These are phyloP conservation scores for Bombyx mandarina DNA, from an alignment of 1,140 invertebrate species.

Conservation along the genomic window DNA sequence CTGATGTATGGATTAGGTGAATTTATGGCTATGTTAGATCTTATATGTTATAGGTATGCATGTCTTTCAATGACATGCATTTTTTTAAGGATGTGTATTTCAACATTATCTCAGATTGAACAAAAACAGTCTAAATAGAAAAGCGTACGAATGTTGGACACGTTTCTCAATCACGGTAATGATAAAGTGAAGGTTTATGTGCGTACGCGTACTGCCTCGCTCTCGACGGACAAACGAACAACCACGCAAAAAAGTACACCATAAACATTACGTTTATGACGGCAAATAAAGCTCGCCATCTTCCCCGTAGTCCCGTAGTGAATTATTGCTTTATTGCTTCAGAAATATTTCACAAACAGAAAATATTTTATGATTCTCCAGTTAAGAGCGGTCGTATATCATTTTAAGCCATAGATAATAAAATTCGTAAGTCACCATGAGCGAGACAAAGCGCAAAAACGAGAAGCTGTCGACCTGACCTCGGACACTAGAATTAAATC, in stretches of 20 bases:
- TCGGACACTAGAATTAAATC: not conserved
- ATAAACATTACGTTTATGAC: slow-evolving; percentile 66
- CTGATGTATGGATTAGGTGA: no score
- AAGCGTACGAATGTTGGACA: slow-evolving; percentile 12
- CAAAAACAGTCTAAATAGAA: no score
- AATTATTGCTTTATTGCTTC: slow-evolving; percentile 71
- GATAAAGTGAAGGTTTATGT: slow-evolving; percentile 49
- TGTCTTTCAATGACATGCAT: no score
- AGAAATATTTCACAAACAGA: slow-evolving; percentile 71
- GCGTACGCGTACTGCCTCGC: slow-evolving; percentile 30
- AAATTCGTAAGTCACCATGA: slow-evolving; percentile 66
- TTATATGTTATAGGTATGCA: no score
- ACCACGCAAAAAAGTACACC: slow-evolving; percentile 58
- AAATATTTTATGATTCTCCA: slow-evolving; percentile 71
- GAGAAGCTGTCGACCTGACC: slow-evolving; percentile 8
- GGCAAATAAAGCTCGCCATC: slow-evolving; percentile 66
- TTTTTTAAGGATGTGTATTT: no score
- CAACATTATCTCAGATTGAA: no score
- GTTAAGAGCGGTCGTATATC: slow-evolving; percentile 67
- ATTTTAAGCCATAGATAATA: slow-evolving; percentile 71
- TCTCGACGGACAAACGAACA: slow-evolving; percentile 20
- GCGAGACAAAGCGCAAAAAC: slow-evolving; percentile 44
- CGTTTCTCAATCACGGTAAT: slow-evolving; percentile 29
- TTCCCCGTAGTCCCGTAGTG: slow-evolving; percentile 67
- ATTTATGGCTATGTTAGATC: no score